Evolutionary conservation across 2,113 vertebrate species (phyloP), one percentile per base, ranked within the genome.

Genomic region (Chloroceryle aenea): DNA sequence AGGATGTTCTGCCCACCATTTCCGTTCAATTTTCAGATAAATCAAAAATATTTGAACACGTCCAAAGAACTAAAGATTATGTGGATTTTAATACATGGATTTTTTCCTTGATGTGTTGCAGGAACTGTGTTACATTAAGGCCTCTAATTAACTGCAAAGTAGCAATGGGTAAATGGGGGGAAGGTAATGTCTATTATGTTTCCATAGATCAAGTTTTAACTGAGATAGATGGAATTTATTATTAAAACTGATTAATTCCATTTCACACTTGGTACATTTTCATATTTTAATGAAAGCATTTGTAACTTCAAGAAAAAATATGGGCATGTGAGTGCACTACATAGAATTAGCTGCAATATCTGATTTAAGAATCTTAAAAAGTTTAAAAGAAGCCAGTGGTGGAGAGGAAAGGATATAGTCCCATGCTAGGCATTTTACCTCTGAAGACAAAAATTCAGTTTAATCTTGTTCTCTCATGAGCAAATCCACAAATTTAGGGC

Each of bases 161-260:
- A 88, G 20, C 50, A 83, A 55, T 0, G 0, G 59, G 32, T 47
- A 91, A 91, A 90, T 43, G 25, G 20, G 0, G 50, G 40, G 27
- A 83, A 86, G 10, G 17, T 61, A 55, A 48, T 23, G 17, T 64
- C 68, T 88, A 21, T 71, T 81, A 59, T n/a, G 40, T 80, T 92
- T 81, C 85, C 59, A 61, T 18, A 88, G 47, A 95, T 95, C 82
- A 92, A 72, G 8, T 84, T 90, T 94, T 96, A 86, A 82, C 61
- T 29, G 25, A 88, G 75, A 75, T 88, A 75, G 87, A 81, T 95
- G 12, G 34, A 90, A 90, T 87, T 96, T 94, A 85, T 92, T 81
- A 94, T 87, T 74, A 90, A 90, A 90, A 95, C 68, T 67, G 64
- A 90, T 95, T 90, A 84, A 86, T 93, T 95, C 34, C 34, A 78